Base-by-base conservation (phyloP, 2,113 vertebrate genomes). In the Chamaetylas fuelleborni region DNA sequence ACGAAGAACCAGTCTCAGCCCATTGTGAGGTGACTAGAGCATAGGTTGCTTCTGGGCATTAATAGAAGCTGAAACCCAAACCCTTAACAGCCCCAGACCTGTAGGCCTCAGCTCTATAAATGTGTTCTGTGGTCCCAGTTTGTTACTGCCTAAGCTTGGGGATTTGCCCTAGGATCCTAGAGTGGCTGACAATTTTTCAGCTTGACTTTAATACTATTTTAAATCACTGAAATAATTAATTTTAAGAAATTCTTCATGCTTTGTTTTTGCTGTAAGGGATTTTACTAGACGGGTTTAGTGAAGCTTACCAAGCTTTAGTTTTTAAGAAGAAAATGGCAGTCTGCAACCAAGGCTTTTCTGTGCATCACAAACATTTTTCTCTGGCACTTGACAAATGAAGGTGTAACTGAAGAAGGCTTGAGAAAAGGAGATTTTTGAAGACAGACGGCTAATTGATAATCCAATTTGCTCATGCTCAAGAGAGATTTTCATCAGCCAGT, bases 381-480 rank as follows among this genome's bases (percentile, higher is more conserved):
- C 50, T 88, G 67, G 33, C 74, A 92, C 20, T 96, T 95, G 95
- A 97, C 67, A 96, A 96, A 96, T 95, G 88, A 95, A 67, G 71
- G 36, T 67, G 15, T 51, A 91, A 82, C 73, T 67, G 56, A 92
- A 91, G n/a, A n/a, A 88, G 26, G 28, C 45, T 91, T 66, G 64
- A 90, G 77, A 81, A 94, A 87, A 94, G 71, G 36, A 76, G 57
- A 86, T 43, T 89, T 91, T 58, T 95, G 42, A 87, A 94, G 86
- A 91, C 82, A 92, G 56, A 81, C 4, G 5, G 60, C 57, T 96
- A 97, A 97, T 95, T 97, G 95, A 95, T 97, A 95, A 95, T 96
- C 77, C 93, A 94, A 79, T 96, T 95, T 97, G 38, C 58, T 92
- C 74, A 28, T 85, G 56, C 87, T 96, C 88, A 94, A 79, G 90